These are phyloP conservation scores for Drosophila mimetica DNA, from an alignment of 2,888 invertebrate species.

Conservation along the genomic window DNA sequence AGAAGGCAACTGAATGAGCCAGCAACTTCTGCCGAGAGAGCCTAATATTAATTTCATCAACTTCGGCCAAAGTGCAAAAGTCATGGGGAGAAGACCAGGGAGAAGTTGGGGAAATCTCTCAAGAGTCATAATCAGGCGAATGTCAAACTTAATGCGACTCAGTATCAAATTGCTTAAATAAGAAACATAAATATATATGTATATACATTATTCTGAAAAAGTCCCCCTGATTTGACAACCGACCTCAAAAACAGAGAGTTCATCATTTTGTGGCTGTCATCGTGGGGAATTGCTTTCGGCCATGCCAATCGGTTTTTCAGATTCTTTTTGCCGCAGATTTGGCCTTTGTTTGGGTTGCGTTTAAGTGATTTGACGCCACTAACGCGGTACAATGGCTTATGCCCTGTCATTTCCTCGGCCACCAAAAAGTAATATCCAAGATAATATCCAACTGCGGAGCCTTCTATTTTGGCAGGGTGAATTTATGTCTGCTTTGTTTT, in stretches of 20 bases:
- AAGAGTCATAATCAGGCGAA: constrained; percentile 70
- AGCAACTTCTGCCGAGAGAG: constrained; percentile 48
- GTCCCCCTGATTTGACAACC: constrained; percentile 51
- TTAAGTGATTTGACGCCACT: constrained; percentile 77
- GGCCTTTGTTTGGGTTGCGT: constrained; percentile 56
- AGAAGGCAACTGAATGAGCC: constrained; percentile 59
- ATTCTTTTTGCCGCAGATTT: constrained; percentile 37
- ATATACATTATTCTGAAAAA: constrained; percentile 25
- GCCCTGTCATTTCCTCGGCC: constrained; percentile 54
- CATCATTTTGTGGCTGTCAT: constrained; percentile 74
- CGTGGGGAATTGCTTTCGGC: constrained; percentile 51
- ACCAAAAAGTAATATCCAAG: constrained; percentile 7
- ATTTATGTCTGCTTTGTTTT: constrained; percentile 1
- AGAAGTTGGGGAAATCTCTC: constrained; percentile 33
- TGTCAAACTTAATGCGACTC: constrained; percentile 71
- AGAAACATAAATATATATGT: constrained; percentile 23
- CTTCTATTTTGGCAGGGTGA: constrained; percentile 48
- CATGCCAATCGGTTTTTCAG: constrained; percentile 22
- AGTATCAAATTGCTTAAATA: constrained; percentile 58
- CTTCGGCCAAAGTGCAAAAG: constrained; percentile 70
- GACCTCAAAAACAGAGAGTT: constrained; percentile 35
- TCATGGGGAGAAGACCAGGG: constrained; percentile 47
- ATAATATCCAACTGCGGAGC: constrained; percentile 55
- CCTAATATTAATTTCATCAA: constrained; percentile 69
- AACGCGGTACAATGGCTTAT: constrained; percentile 53